Conservation (phyloP, 1,140 invertebrate species). For the Pantala flavescens region DNA sequence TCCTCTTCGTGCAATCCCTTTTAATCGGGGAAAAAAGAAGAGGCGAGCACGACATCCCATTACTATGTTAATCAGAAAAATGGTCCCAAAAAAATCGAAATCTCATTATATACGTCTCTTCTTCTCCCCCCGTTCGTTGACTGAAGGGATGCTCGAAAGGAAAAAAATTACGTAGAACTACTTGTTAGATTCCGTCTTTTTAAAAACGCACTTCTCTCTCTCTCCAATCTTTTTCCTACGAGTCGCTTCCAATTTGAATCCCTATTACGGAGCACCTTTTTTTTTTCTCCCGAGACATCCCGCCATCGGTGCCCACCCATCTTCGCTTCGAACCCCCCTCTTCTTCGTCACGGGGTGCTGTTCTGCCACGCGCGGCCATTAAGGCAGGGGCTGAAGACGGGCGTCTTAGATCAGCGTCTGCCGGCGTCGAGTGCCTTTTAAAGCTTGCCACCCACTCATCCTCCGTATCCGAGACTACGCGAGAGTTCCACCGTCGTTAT, state of each 20-base stretch:
- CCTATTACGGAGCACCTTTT: not conserved
- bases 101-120: not conserved
- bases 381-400: not conserved
- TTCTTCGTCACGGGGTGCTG: not conserved
- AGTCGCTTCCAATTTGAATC: not conserved
- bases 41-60: not conserved
- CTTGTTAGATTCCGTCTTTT: not conserved
- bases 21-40: not conserved
- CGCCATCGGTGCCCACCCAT: not conserved
- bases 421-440: not conserved
- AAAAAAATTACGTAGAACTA: not conserved
- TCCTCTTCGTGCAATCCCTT: not conserved
- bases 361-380: not conserved
- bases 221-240: not conserved
- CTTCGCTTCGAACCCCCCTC: not conserved
- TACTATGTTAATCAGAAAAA: conserved; percentile 4
- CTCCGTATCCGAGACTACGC: not conserved
- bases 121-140: not conserved
- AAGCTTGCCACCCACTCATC: not conserved
- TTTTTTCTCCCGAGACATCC: not conserved
- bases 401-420: conserved; percentile 7
- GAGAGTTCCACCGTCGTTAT: not conserved
- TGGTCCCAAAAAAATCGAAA: not conserved
- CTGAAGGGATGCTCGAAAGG: not conserved
- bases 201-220: not conserved